phyloP scores from a whole-genome alignment of 2,113 vertebrate species.

The Todiramphus chloris region DNA sequence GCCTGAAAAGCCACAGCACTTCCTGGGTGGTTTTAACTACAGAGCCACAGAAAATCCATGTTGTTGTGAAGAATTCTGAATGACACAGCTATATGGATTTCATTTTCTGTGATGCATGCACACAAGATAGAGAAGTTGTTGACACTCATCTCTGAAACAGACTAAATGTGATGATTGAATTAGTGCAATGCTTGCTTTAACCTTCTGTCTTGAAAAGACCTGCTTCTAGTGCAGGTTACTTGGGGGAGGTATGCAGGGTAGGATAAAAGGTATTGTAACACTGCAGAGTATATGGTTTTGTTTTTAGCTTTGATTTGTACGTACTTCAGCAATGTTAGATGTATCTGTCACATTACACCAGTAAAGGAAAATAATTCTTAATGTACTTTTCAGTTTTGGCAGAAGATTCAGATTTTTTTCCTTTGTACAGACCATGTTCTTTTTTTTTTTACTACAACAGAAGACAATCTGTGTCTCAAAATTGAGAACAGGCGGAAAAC shows the following conservation, averaged over 20 bases:
- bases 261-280: background rate
- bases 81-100: background rate
- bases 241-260: background rate
- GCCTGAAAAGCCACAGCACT: background rate
- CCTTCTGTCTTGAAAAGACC: background rate
- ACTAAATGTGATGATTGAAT: background rate
- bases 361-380: background rate
- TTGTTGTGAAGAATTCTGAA: background rate
- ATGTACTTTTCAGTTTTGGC: background rate
- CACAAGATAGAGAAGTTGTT: background rate
- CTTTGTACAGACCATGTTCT: background rate
- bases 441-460: slow-evolving; percentile 43
- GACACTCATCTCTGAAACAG: background rate
- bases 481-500: background rate
- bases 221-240: background rate
- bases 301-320: background rate
- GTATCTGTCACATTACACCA: background rate
- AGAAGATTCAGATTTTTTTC: background rate
- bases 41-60: background rate
- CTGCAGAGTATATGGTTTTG: background rate
- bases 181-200: background rate
- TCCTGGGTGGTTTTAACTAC: background rate
- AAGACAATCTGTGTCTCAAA: background rate
- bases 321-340: background rate
- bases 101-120: background rate